Percentiles rank a stretch among this genome's conserved stretches.
phyloP scores from a whole-genome alignment of 2,113 vertebrate genomes.

The Myiozetetes cayanensis region DNA sequence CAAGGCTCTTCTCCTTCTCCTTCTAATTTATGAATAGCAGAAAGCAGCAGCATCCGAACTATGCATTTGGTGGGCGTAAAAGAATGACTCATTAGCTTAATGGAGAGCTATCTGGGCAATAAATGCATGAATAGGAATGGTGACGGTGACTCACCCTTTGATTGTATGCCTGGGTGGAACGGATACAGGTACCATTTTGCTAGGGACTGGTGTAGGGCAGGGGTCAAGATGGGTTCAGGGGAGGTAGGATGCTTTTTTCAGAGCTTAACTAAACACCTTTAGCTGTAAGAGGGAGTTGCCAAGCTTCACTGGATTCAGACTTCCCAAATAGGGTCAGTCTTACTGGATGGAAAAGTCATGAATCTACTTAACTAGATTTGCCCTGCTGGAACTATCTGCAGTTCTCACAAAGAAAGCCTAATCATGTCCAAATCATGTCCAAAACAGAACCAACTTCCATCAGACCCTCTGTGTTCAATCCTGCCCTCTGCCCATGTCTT shows the following conservation, averaged over 20 bases:
- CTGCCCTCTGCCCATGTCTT: background rate
- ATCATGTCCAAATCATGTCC: background rate
- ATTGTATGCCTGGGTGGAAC: constrained; percentile 22
- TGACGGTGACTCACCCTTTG: constrained; percentile 50
- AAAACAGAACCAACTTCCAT: background rate
- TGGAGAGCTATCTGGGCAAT: constrained; percentile 58
- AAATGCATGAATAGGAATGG: constrained; percentile 34
- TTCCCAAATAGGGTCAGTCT: background rate
- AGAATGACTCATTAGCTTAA: constrained; percentile 48
- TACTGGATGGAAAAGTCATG: background rate
- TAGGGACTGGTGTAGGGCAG: background rate
- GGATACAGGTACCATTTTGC: constrained; percentile 41
- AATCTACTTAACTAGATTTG: background rate
- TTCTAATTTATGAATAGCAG: background rate
- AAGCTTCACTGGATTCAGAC: background rate
- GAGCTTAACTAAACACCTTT: background rate
- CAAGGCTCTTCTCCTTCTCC: background rate
- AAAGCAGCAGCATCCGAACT: constrained; percentile 25
- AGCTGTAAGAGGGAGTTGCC: background rate
- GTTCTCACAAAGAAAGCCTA: background rate
- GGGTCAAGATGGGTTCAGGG: background rate
- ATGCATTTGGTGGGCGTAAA: background rate
- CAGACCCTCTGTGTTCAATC: background rate
- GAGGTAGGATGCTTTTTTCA: background rate
- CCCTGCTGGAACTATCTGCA: background rate